Conservation (phyloP, 2,797 vertebrate species). For the Podarcis lilfordi region DNA sequence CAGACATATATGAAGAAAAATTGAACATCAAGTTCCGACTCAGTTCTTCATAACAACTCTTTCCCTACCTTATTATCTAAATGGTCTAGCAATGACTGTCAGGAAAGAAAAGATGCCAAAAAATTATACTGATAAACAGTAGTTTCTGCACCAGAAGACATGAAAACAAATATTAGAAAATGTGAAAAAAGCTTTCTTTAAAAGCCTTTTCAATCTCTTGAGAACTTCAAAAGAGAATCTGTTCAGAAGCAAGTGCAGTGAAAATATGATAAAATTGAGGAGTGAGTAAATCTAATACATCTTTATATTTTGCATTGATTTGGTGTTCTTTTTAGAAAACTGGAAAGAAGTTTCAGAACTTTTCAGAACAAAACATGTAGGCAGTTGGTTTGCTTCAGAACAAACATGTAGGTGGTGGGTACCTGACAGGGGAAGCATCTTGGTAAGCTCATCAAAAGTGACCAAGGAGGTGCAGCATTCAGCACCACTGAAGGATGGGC, state of each 20-base stretch:
- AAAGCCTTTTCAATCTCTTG: slow-evolving; percentile 64
- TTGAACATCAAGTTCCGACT: slow-evolving; percentile 22
- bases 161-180: slow-evolving; percentile 59
- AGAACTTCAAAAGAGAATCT: slow-evolving; percentile 55
- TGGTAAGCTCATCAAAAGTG: background rate
- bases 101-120: slow-evolving; percentile 44
- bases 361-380: background rate
- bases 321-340: slow-evolving; percentile 34
- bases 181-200: slow-evolving; percentile 62
- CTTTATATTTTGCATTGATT: slow-evolving; percentile 35
- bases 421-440: background rate
- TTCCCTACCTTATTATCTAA: slow-evolving; percentile 53
- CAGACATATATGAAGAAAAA: slow-evolving; percentile 35
- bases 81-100: slow-evolving; percentile 34
- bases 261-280: slow-evolving; percentile 35
- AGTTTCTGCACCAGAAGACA: slow-evolving; percentile 26
- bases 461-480: background rate
- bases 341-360: slow-evolving; percentile 25
- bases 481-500: too few relatives aligned
- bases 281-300: slow-evolving; percentile 45
- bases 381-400: background rate
- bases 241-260: slow-evolving; percentile 39
- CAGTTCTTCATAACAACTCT: slow-evolving; percentile 19
- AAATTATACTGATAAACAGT: slow-evolving; percentile 39
- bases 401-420: background rate